Percentiles rank a stretch among this genome's conserved stretches.
These are phyloP conservation scores for Eptatretus atami DNA, from an alignment of 2,797 vertebrate genomes.

Conservation along the genomic window DNA sequence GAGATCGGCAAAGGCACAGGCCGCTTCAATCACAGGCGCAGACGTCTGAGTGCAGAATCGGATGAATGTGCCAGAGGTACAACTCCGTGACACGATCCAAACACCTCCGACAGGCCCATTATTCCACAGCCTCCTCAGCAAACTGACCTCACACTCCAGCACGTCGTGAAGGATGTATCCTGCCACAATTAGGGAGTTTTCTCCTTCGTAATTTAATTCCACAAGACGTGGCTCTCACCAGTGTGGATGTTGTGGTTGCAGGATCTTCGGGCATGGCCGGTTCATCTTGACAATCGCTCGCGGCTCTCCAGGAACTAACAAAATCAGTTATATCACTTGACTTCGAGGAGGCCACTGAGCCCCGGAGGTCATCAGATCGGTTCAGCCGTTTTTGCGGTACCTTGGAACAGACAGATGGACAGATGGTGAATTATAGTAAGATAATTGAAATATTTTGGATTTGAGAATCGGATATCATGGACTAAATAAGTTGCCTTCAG, in stretches of 20 bases:
- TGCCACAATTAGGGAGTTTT: no score
- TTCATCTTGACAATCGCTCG: constrained; percentile 28
- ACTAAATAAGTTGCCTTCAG: no score
- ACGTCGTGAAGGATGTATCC: no score
- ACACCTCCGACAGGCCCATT: constrained; percentile 22
- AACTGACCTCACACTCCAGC: constrained; percentile 12
- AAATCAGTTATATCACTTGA: constrained; percentile 40
- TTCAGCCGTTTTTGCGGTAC: no score
- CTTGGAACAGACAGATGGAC: no score
- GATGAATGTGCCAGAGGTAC: constrained; percentile 38
- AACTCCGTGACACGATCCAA: constrained; percentile 37
- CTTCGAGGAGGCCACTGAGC: constrained; percentile 43
- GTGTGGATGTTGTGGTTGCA: constrained; percentile 55
- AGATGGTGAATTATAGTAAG: no score
- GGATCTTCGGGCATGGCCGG: constrained; percentile 28
- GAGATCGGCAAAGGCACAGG: constrained; percentile 41
- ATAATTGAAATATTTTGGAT: no score
- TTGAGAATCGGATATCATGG: no score
- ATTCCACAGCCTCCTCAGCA: constrained; percentile 42
- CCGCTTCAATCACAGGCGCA: constrained; percentile 40
- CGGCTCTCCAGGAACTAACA: constrained; percentile 62
- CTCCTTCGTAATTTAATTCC: no score
- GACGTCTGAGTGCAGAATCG: constrained; percentile 63
- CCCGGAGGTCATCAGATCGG: constrained; percentile 42
- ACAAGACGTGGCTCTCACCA: constrained; percentile 15